Evolutionary conservation across 2,113 vertebrate genomes (phyloP).

Genomic region (Chauna torquata): DNA sequence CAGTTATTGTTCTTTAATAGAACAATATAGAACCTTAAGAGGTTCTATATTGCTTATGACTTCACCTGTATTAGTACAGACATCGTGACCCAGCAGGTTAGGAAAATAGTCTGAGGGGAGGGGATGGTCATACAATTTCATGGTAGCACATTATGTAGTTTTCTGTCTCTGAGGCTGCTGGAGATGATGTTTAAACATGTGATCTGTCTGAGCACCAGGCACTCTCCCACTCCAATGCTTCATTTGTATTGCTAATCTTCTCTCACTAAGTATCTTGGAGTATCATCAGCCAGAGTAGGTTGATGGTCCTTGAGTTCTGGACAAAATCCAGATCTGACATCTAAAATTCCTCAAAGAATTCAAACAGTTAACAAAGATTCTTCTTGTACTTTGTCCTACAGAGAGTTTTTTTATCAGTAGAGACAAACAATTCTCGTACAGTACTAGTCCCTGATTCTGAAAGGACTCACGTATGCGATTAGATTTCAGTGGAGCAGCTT

Average conservation of each 20-base stretch:
- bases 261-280: background rate
- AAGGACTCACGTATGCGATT: background rate
- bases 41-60: background rate
- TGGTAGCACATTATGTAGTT: background rate
- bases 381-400: background rate
- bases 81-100: background rate
- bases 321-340: background rate
- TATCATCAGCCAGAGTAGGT: background rate
- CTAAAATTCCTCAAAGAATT: background rate
- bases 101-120: background rate
- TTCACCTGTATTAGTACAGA: background rate
- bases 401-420: background rate
- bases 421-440: conserved; percentile 6
- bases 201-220: background rate
- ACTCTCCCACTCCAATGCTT: background rate
- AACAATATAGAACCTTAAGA: too few species aligned
- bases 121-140: background rate
- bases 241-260: background rate
- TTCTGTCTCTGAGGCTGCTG: background rate
- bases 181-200: background rate
- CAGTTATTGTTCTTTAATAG: background rate
- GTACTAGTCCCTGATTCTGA: background rate
- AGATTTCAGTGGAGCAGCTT: conserved; percentile 4
- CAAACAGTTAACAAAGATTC: background rate
- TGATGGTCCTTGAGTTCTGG: background rate